phyloP scores from a whole-genome alignment of 2,113 vertebrate species.

The Colinus virginianus region DNA sequence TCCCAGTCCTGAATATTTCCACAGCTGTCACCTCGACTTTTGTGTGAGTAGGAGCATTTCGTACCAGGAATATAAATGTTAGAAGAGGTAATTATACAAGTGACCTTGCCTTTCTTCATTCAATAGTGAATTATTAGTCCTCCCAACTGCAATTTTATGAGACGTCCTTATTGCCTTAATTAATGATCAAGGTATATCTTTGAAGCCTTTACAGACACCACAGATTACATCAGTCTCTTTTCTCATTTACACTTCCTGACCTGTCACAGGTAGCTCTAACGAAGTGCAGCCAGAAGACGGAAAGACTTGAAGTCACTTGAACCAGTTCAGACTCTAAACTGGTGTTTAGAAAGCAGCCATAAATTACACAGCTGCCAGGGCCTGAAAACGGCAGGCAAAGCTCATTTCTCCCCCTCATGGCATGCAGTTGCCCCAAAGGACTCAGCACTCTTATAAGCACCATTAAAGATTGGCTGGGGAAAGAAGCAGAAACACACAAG shows the following conservation, averaged over 20 bases:
- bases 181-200: constrained; percentile 7
- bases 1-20: background rate
- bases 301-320: constrained; percentile 34
- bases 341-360: constrained; percentile 48
- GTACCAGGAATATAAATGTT: constrained; percentile 22
- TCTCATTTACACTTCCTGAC: constrained; percentile 16
- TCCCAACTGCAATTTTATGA: constrained; percentile 23
- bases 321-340: constrained; percentile 35
- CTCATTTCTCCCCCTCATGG: background rate
- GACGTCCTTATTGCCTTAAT: constrained; percentile 44
- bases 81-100: constrained; percentile 25
- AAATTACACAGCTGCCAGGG: background rate
- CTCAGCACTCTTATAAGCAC: background rate
- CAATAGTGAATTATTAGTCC: background rate
- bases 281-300: background rate
- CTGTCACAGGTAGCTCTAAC: constrained; percentile 1
- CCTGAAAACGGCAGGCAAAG: background rate
- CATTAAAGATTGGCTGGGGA: background rate
- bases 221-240: background rate
- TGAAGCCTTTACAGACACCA: constrained; percentile 11
- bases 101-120: constrained; percentile 42
- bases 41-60: background rate
- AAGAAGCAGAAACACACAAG: background rate
- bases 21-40: background rate
- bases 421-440: background rate